Conservation (phyloP, 37 sponge, comb jelly and placozoan genomes). For the Dysidea cf. avara region DNA sequence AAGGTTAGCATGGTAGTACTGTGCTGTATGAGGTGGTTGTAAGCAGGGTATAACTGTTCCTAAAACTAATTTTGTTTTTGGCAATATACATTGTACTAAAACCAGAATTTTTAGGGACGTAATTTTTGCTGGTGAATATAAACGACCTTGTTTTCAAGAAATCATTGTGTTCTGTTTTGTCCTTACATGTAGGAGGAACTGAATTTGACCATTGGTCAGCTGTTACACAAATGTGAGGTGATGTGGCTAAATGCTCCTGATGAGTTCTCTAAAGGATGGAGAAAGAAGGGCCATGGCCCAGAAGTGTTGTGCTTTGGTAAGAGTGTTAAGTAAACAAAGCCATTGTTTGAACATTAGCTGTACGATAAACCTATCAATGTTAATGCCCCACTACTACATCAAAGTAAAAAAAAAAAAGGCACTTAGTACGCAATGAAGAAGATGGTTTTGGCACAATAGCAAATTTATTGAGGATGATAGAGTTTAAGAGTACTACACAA, state of each 20-base stretch:
- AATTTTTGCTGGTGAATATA: background rate
- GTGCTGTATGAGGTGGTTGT: slow-evolving; percentile 33
- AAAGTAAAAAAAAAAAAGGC: too few species aligned
- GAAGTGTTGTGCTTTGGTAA: slow-evolving; percentile 53
- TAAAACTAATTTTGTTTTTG: background rate
- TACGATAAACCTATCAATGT: background rate
- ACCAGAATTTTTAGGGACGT: background rate
- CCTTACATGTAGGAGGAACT: slow-evolving; percentile 44
- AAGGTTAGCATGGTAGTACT: too few species aligned
- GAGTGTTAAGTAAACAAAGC: too few species aligned
- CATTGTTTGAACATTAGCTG: background rate
- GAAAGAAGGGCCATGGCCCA: slow-evolving; percentile 89
- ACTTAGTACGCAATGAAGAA: too few species aligned
- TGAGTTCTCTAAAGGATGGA: slow-evolving; percentile 55
- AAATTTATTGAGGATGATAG: too few species aligned
- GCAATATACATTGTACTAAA: background rate
- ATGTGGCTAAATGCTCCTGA: slow-evolving; percentile 78
- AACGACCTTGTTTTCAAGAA: background rate
- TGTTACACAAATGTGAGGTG: slow-evolving; percentile 46
- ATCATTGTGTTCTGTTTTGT: too few species aligned
- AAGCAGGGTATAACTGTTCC: background rate
- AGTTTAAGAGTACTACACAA: too few species aligned
- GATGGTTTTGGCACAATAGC: too few species aligned
- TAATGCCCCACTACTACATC: too few species aligned
- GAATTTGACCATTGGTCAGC: slow-evolving; percentile 46